These are phyloP conservation scores for Protodeltote pygarga DNA, from an alignment of 2,888 invertebrate species.

Conservation along the genomic window DNA sequence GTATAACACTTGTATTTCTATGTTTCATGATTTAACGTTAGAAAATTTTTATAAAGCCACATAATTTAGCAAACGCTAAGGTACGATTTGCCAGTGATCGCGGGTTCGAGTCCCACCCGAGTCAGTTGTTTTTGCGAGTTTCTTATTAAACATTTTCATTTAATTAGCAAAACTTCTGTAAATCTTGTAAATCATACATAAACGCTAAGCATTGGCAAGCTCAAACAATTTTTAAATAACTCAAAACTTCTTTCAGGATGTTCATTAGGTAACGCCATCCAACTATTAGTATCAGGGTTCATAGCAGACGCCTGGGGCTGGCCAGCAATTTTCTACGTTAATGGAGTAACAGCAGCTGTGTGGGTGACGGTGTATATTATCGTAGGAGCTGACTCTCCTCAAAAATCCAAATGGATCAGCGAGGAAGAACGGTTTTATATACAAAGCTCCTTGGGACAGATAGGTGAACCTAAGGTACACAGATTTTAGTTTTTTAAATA, in stretches of 20 bases:
- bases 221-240: background rate
- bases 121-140: too few species aligned
- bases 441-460: slow-evolving; percentile 79
- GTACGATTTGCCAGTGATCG: too few species aligned
- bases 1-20: too few species aligned
- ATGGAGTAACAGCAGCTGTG: slow-evolving; percentile 82
- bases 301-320: slow-evolving; percentile 84
- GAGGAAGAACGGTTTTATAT: slow-evolving; percentile 90
- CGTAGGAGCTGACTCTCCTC: slow-evolving; percentile 89
- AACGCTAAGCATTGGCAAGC: too few species aligned
- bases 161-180: too few species aligned
- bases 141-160: too few species aligned
- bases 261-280: slow-evolving; percentile 87
- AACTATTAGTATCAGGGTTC: slow-evolving; percentile 82
- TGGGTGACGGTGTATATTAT: slow-evolving; percentile 87
- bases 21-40: too few species aligned
- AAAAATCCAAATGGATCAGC: slow-evolving; percentile 86
- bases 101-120: too few species aligned
- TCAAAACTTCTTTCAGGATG: slow-evolving; percentile 68
- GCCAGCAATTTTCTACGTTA: slow-evolving; percentile 89
- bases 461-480: slow-evolving; percentile 63
- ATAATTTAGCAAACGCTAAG: too few species aligned
- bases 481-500: background rate
- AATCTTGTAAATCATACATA: too few species aligned
- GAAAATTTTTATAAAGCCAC: too few species aligned